phyloP scores from a whole-genome alignment of 2,888 invertebrate genomes.

The Orchesella flavescens region DNA sequence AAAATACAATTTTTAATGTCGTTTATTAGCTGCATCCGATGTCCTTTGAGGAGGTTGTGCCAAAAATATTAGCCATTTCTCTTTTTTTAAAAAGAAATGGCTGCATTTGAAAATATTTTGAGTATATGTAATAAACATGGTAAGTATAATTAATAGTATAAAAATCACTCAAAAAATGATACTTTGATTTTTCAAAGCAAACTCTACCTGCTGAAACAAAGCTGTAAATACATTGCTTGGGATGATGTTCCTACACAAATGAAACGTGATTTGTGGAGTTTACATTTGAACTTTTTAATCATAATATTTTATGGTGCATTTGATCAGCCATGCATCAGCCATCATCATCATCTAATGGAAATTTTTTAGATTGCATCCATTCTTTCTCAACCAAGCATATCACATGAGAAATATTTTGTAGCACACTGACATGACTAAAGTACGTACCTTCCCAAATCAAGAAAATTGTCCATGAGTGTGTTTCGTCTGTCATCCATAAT shows the following conservation, averaged over 20 bases:
- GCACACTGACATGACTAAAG: not conserved
- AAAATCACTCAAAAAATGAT: not conserved
- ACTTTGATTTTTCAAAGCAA: slow-evolving; percentile 42
- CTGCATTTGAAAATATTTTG: too few relatives aligned
- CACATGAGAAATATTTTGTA: not conserved
- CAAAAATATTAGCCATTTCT: not conserved
- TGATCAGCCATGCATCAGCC: not conserved
- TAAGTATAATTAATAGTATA: too few relatives aligned
- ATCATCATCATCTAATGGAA: not conserved
- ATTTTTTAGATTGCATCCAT: too few relatives aligned
- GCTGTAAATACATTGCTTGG: slow-evolving; percentile 94
- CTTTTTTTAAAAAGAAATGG: not conserved
- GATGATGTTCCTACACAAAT: slow-evolving; percentile 86
- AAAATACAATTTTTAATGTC: slow-evolving; percentile 29
- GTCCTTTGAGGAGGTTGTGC: not conserved
- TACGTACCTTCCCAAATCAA: slow-evolving; percentile 88
- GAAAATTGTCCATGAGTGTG: slow-evolving; percentile 87
- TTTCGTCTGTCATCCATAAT: slow-evolving; percentile 78
- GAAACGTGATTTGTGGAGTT: slow-evolving; percentile 65
- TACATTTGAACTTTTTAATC: slow-evolving; percentile 57
- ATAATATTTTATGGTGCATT: slow-evolving; percentile 6
- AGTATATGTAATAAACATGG: too few relatives aligned
- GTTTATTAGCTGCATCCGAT: slow-evolving; percentile 16
- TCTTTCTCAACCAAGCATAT: not conserved
- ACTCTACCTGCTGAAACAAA: slow-evolving; percentile 83